phyloP scores from a whole-genome alignment of 23 tunicate species.

The Clavelina lepadiformis region DNA sequence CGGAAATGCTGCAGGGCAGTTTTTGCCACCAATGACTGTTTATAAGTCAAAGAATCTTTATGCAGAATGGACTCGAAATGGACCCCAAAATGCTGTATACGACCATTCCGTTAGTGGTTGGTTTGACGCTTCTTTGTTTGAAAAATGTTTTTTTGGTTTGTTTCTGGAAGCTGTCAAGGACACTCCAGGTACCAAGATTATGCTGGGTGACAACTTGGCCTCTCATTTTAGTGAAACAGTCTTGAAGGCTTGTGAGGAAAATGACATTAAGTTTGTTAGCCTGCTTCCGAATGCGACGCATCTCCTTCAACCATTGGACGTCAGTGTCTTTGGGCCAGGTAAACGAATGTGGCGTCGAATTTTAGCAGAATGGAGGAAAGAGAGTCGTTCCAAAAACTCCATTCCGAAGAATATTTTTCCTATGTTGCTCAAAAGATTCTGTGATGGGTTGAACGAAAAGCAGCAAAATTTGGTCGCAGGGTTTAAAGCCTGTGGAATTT shows the following conservation, averaged over 20 bases:
- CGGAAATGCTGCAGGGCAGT: constrained; percentile 31
- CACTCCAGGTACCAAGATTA: constrained; percentile 14
- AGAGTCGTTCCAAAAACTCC: no score
- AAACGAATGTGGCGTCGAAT: constrained; percentile 6
- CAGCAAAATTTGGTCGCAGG: no score
- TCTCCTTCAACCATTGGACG: constrained; percentile 14
- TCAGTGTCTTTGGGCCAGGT: constrained; percentile 19
- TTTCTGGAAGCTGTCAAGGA: constrained; percentile 13
- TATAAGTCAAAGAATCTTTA: constrained; percentile 24
- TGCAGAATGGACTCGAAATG: constrained; percentile 19
- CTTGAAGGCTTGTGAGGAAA: constrained; percentile 7
- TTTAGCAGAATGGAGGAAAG: constrained; percentile 14
- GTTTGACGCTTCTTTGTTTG: constrained; percentile 17
- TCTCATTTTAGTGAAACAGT: constrained; percentile 25
- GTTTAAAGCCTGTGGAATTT: no score
- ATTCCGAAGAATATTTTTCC: no score
- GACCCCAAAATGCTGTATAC: constrained; percentile 5
- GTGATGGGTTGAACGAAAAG: no score
- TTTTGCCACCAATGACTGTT: constrained; percentile 32
- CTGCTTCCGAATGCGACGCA: constrained; percentile 14
- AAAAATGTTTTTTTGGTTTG: constrained; percentile 14
- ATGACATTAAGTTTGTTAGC: constrained; percentile 18
- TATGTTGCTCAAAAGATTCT: no score
- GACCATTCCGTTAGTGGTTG: constrained; percentile 15
- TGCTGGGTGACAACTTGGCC: constrained; percentile 27